These are phyloP conservation scores for Platynereis dumerilii DNA, from an alignment of 2,888 invertebrate genomes.

Conservation along the genomic window DNA sequence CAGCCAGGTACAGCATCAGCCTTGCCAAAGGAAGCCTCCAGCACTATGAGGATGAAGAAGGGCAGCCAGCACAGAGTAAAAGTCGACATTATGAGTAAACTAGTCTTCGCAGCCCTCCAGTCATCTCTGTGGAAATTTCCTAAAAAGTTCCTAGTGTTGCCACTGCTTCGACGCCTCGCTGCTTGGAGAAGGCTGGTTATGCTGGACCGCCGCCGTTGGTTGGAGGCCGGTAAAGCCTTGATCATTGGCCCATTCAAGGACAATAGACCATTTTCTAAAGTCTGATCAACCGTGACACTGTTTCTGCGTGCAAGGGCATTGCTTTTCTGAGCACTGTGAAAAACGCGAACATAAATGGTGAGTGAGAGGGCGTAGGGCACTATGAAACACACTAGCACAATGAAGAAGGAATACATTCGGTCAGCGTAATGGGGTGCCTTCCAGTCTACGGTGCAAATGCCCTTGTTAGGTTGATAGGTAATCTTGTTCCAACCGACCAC, in stretches of 20 bases:
- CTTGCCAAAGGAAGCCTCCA: constrained; percentile 41
- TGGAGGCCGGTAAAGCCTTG: not conserved
- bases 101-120: constrained; percentile 86
- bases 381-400: constrained; percentile 65
- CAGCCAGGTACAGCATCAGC: constrained; percentile 37
- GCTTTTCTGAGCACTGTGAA: constrained; percentile 78
- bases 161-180: constrained; percentile 16
- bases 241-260: constrained; percentile 12
- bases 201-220: constrained; percentile 17
- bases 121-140: constrained; percentile 78
- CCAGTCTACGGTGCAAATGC: constrained; percentile 54
- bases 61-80: constrained; percentile 70
- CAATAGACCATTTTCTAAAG: not conserved
- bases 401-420: constrained; percentile 60
- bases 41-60: constrained; percentile 58
- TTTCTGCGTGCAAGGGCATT: constrained; percentile 70
- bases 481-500: constrained; percentile 55
- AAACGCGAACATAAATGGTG: constrained; percentile 73
- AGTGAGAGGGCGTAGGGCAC: constrained; percentile 69
- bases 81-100: constrained; percentile 78
- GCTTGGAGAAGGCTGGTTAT: constrained; percentile 10
- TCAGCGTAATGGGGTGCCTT: constrained; percentile 44
- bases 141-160: constrained; percentile 6
- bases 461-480: constrained; percentile 49
- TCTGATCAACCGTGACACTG: constrained; percentile 60